Conservation (phyloP, 1,140 invertebrate species). For the Nasonia vitripennis region DNA sequence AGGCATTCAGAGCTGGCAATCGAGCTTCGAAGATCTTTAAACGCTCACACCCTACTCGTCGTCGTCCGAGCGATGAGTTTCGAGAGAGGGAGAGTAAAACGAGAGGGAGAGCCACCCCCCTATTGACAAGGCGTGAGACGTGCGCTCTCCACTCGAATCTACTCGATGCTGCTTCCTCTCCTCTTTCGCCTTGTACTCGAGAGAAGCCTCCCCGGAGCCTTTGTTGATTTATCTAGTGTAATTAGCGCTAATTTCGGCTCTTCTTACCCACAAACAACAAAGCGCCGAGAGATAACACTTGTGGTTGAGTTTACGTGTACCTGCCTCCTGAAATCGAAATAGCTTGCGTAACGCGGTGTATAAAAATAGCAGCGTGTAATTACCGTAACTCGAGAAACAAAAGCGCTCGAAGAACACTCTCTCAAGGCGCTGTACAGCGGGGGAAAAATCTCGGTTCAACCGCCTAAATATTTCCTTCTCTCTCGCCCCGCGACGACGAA, state of each 20-base stretch:
- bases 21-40: conserved; percentile 67
- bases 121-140: conserved; percentile 58
- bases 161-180: not conserved
- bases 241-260: conserved; percentile 24
- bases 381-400: not conserved
- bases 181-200: not conserved
- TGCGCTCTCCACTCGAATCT: conserved; percentile 37
- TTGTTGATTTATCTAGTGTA: conserved; percentile 46
- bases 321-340: too few relatives aligned
- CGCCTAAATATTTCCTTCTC: not conserved
- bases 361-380: not conserved
- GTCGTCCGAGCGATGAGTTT: conserved; percentile 27
- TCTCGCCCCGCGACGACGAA: not conserved
- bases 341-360: too few relatives aligned
- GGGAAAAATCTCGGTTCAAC: not conserved
- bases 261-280: not conserved
- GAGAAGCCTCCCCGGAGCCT: not conserved
- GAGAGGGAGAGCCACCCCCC: conserved; percentile 42
- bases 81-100: conserved; percentile 49
- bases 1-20: conserved; percentile 62
- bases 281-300: not conserved
- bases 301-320: not conserved
- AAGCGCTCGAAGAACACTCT: too few relatives aligned
- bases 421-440: not conserved
- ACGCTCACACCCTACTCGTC: conserved; percentile 55